These are phyloP conservation scores for Sycophila sp. DNA, from an alignment of 1,140 invertebrate genomes.

Conservation along the genomic window DNA sequence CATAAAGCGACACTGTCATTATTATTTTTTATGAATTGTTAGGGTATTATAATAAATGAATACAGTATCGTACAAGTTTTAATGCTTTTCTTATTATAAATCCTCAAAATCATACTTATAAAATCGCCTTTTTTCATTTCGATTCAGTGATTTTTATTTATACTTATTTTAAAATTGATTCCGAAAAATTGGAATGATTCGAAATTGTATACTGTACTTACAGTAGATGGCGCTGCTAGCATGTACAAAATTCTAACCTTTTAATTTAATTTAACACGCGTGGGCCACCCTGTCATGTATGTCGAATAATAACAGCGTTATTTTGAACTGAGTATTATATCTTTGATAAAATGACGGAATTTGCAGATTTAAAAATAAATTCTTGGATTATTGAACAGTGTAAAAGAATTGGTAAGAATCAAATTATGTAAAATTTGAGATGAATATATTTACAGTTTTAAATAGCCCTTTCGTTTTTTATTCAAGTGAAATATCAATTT, in stretches of 20 bases:
- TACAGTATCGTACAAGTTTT: conserved; percentile 36
- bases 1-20: conserved; percentile 52
- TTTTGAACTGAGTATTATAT: background rate
- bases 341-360: conserved; percentile 40
- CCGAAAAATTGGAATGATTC: too few relatives aligned
- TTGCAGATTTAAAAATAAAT: conserved; percentile 57
- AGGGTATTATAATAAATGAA: conserved; percentile 56
- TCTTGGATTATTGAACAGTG: conserved; percentile 61
- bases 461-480: too few relatives aligned
- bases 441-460: background rate
- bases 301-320: background rate
- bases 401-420: conserved; percentile 54
- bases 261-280: background rate
- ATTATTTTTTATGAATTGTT: conserved; percentile 57
- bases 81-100: background rate
- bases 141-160: too few relatives aligned
- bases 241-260: background rate
- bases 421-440: background rate
- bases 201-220: background rate
- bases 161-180: too few relatives aligned
- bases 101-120: too few relatives aligned
- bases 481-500: background rate
- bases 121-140: too few relatives aligned
- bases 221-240: background rate
- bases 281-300: background rate